Evolutionary conservation across 2,113 vertebrate species (phyloP), one percentile per base, ranked within the genome.

Genomic region (Silurus meridionalis): DNA sequence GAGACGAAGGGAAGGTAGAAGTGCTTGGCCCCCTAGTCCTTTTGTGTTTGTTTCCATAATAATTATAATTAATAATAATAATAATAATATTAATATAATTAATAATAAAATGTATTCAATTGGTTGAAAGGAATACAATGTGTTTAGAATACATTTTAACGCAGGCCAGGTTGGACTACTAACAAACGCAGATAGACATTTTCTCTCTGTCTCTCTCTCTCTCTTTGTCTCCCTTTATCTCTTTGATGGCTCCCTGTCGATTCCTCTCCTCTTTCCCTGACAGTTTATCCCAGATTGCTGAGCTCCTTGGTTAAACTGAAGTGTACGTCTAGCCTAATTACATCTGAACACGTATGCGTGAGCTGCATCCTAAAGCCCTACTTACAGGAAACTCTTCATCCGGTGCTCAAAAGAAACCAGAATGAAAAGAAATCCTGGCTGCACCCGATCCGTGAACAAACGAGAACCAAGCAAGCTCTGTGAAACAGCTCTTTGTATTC

Each of bases 341-440:
- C 93, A 91, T 93, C 92, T 93, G 91, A 93, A 87, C 92, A 89
- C 87, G 85, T 86, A 85, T 91, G 86, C 89, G 91, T 94, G 93
- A 91, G 90, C 89, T 9, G 91, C 93, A 94, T 93, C 88, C 91
- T 74, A 91, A 93, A 94, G 90, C 48, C 89, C 88, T 88, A 90
- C 92, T 94, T 91, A 94, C 88, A 88, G 83, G 83, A 25, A 81
- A 77, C 80, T 82, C 85, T 82, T 82, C 82, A 82, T 90, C 63
- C 83, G 74, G 3, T 9, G 15, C 83, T 61, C 75, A 23, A 52
- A 82, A 81, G 69, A 19, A 79, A 64, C 28, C 28, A 85, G 8
- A 58, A 58, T 10, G 50, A 48, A 53, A 67, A 50, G 17, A 64
- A 64, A 52, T 52, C 55, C 67, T 7, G 15, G 28, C 19, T 50